A percentile compares a stretch with the other conserved stretches of the same genome.
These are phyloP conservation scores for Hapalemur alaotrensis DNA, from an alignment of 2,797 vertebrate species.

Conservation along the genomic window DNA sequence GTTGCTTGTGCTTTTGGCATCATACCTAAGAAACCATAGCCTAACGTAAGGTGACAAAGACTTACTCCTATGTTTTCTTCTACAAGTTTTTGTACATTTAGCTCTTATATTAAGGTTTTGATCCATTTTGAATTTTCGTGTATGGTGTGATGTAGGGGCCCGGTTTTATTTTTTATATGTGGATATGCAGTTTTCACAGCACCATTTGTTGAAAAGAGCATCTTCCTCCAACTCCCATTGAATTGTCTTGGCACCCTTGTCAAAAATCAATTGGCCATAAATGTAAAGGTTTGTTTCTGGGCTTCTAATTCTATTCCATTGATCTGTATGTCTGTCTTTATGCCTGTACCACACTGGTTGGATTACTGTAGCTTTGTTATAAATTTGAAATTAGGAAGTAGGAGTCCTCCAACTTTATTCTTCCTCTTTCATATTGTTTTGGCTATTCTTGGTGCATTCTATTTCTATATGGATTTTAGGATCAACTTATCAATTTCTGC, in stretches of 20 bases:
- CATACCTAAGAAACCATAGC: background rate
- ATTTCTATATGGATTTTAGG: background rate
- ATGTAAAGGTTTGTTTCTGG: background rate
- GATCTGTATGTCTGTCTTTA: background rate
- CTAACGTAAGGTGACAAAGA: background rate
- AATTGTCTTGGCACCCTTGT: background rate
- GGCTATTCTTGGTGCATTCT: background rate
- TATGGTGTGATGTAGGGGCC: background rate
- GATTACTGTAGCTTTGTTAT: background rate
- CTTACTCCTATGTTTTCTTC: background rate
- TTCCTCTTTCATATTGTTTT: background rate
- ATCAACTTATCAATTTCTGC: background rate
- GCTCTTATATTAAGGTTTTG: background rate
- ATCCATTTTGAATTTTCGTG: background rate
- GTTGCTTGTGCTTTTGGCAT: background rate
- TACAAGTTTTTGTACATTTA: background rate
- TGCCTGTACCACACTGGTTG: too few species aligned
- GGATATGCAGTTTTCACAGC: background rate
- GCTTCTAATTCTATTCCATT: background rate
- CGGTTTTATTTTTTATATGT: background rate
- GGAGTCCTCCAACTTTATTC: background rate
- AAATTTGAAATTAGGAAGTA: background rate
- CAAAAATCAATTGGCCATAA: background rate
- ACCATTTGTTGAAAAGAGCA: background rate
- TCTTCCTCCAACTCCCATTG: background rate